Percentiles rank a stretch among this genome's conserved stretches.
These are phyloP conservation scores for Heliconius sara DNA, from an alignment of 2,888 invertebrate genomes.

Conservation along the genomic window DNA sequence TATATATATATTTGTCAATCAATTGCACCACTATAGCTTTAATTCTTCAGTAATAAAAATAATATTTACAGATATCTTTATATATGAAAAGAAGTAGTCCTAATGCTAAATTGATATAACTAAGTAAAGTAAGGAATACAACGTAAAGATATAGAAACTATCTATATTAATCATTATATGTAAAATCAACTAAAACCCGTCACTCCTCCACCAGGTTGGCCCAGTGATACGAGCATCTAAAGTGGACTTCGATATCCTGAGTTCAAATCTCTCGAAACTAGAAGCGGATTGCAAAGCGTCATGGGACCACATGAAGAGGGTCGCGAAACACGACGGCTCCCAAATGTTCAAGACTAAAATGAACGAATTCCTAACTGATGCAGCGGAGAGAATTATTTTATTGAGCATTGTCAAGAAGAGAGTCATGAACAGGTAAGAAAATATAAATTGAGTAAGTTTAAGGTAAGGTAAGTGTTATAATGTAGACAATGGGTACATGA, in stretches of 20 bases:
- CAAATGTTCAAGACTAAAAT: slow-evolving; percentile 95
- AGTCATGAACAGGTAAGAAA: slow-evolving; percentile 91
- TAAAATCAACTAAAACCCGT: not conserved
- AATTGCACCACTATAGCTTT: too few relatives aligned
- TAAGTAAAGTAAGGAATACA: too few relatives aligned
- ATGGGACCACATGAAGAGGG: slow-evolving; percentile 97
- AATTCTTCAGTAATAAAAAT: too few relatives aligned
- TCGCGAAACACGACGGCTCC: slow-evolving; percentile 96
- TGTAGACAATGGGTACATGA: not conserved
- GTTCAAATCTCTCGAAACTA: slow-evolving; percentile 92
- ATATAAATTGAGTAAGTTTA: not conserved
- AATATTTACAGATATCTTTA: too few relatives aligned
- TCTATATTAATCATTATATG: too few relatives aligned
- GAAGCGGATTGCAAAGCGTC: slow-evolving; percentile 98
- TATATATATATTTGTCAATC: too few relatives aligned
- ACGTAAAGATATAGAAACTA: too few relatives aligned
- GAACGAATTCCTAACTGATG: slow-evolving; percentile 97
- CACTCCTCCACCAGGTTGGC: slow-evolving; percentile 85
- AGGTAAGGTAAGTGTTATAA: not conserved
- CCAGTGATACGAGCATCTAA: slow-evolving; percentile 95
- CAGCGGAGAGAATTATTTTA: slow-evolving; percentile 98
- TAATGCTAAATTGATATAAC: too few relatives aligned
- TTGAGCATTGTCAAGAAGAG: slow-evolving; percentile 95
- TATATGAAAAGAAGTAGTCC: too few relatives aligned
- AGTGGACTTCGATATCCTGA: slow-evolving; percentile 97